Base-by-base conservation (phyloP, 2,113 vertebrate genomes). In the Geococcyx californianus region DNA sequence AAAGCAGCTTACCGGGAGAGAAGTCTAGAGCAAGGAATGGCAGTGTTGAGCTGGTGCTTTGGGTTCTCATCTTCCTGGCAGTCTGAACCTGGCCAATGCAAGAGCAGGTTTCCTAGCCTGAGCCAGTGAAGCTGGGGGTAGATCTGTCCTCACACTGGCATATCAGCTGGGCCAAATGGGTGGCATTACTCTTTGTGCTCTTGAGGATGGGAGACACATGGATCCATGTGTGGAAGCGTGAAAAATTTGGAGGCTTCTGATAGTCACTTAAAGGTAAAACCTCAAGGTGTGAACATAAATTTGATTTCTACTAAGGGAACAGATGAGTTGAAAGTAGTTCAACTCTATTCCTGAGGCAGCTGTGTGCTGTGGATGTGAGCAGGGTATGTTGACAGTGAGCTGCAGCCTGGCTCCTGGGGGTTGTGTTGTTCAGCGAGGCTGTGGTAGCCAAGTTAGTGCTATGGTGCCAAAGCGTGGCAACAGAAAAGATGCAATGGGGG, bases 201-300 rank as follows among this genome's bases (percentile, higher is more conserved):
- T 23, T 4, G 6, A 1, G 1, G n/a, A 3, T 12, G 6, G 13
- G 1, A 38, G 12, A 3, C 0, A 0, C n/a, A n/a, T n/a, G n/a
- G n/a, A n/a, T 4, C 25, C 0, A 6, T 19, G 12, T 12, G 13
- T 3, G 1, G 0, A 34, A 66, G 10, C 1, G 25, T 29, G 28
- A 31, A 34, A 62, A 17, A 8, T 4, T 3, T 1, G 1, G 7
- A 15, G 14, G 13, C 14, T 34, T 34, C 11, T 9, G 9, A 0
- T 5, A 20, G 18, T 6, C 0, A 0, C 7, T 3, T 12, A 29
- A 10, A 12, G 20, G 2, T 42, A 18, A 20, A 15, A 5, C 34
- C 56, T 16, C 25, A 31, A 44, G n/a, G 14, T 45, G 3, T 19
- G 23, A 52, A 8, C 0, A 3, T 2, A 26, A 33, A 10, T 19